These are phyloP conservation scores for Manis javanica DNA, from an alignment of 2,797 vertebrate species.

Conservation along the genomic window DNA sequence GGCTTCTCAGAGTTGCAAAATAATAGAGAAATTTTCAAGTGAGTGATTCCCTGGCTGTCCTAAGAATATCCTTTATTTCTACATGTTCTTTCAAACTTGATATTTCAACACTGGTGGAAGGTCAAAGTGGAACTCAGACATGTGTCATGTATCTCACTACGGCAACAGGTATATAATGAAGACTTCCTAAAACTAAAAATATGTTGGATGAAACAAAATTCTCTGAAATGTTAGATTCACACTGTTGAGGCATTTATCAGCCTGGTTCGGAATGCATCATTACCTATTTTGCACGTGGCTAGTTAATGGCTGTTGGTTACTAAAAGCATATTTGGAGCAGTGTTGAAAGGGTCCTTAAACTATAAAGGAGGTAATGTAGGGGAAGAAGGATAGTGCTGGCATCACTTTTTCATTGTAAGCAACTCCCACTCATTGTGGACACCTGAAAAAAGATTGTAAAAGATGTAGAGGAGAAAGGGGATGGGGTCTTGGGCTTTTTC, in stretches of 20 bases:
- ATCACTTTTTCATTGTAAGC: background rate
- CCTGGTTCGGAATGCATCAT: background rate
- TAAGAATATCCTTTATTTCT: conserved; percentile 78
- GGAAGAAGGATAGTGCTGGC: background rate
- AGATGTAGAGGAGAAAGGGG: background rate
- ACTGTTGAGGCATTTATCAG: background rate
- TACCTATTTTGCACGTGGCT: background rate
- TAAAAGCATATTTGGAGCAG: background rate
- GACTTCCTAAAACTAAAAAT: background rate
- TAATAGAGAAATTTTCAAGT: conserved; percentile 85
- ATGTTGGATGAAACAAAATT: background rate
- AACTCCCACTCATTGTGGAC: background rate
- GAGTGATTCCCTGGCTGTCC: conserved; percentile 81
- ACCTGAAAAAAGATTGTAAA: background rate
- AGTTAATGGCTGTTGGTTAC: background rate
- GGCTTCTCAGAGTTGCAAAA: conserved; percentile 84
- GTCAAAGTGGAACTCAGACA: conserved; percentile 56
- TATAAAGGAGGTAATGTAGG: background rate
- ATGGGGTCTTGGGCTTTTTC: background rate
- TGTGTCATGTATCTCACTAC: conserved; percentile 25
- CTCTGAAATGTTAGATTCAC: background rate
- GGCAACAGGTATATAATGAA: conserved; percentile 21
- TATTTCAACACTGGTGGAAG: conserved; percentile 56
- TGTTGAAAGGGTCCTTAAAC: background rate
- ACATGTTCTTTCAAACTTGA: conserved; percentile 49